Conservation (phyloP, 2,797 vertebrate genomes). For the Loris lydekkerianus region DNA sequence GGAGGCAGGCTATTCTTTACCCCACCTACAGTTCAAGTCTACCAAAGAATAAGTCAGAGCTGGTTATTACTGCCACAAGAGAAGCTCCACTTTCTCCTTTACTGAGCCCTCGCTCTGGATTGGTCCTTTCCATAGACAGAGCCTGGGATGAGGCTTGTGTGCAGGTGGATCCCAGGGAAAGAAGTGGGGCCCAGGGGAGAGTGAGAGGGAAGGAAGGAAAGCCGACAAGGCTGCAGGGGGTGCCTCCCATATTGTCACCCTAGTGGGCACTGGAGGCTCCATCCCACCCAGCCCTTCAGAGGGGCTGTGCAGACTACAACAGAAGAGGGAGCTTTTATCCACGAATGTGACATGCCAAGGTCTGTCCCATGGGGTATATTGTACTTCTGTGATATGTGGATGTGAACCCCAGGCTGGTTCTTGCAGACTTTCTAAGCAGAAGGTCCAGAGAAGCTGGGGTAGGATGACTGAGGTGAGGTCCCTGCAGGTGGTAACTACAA, state of each 20-base stretch:
- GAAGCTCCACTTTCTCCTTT: background rate
- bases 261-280: background rate
- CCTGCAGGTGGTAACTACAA: background rate
- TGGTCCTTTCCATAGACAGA: background rate
- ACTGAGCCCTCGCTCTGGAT: background rate
- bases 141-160: background rate
- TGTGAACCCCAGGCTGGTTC: background rate
- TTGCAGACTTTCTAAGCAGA: background rate
- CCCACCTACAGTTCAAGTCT: background rate
- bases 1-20: background rate
- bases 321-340: background rate
- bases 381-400: background rate
- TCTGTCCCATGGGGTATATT: background rate
- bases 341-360: accelerated
- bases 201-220: background rate
- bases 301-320: background rate
- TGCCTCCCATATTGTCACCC: background rate
- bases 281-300: background rate
- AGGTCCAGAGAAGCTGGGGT: background rate
- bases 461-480: background rate
- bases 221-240: too few relatives aligned
- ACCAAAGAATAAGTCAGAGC: background rate
- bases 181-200: accelerated
- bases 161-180: background rate
- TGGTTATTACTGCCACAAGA: background rate